A percentile compares a stretch with the other conserved stretches of the same genome.
Conservation (phyloP, 30 jellyfish, hydroid and myxozoan genomes). For the Mastigias papua region DNA sequence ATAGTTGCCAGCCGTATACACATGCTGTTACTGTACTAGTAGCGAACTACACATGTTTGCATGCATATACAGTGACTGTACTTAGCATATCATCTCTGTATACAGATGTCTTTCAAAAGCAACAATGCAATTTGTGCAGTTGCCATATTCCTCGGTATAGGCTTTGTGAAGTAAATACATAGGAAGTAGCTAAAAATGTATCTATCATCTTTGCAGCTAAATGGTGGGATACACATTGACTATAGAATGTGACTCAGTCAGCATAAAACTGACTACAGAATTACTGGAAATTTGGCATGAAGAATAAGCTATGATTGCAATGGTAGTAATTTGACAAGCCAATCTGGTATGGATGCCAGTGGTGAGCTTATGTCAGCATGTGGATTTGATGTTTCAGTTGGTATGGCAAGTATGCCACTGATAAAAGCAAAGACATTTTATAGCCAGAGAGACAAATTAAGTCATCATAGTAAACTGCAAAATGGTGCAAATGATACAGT, state of each 20-base stretch:
- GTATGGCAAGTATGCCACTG: neutral
- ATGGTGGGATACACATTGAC: neutral
- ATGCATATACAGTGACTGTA: neutral
- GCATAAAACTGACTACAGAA: neutral
- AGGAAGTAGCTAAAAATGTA: neutral
- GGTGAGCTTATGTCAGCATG: neutral
- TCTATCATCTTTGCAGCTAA: neutral
- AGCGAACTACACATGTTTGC: neutral
- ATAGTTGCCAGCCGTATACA: too few relatives aligned
- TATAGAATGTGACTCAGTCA: neutral
- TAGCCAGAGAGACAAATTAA: constrained; percentile 1
- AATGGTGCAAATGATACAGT: neutral
- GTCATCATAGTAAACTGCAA: too few relatives aligned
- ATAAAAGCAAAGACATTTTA: constrained; percentile 30
- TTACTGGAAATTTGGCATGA: too few relatives aligned
- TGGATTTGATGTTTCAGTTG: constrained; percentile 14
- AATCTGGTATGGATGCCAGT: neutral
- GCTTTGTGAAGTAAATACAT: neutral
- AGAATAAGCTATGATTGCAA: neutral
- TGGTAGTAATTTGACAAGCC: neutral
- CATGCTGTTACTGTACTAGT: too few relatives aligned
- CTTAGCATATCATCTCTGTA: too few relatives aligned
- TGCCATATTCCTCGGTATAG: neutral
- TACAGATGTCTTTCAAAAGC: too few relatives aligned
- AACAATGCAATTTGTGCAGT: too few relatives aligned